Percentiles rank a stretch among this genome's conserved stretches.
phyloP scores from a whole-genome alignment of 1,140 invertebrate genomes.

The Holcopasites calliopsidis region DNA sequence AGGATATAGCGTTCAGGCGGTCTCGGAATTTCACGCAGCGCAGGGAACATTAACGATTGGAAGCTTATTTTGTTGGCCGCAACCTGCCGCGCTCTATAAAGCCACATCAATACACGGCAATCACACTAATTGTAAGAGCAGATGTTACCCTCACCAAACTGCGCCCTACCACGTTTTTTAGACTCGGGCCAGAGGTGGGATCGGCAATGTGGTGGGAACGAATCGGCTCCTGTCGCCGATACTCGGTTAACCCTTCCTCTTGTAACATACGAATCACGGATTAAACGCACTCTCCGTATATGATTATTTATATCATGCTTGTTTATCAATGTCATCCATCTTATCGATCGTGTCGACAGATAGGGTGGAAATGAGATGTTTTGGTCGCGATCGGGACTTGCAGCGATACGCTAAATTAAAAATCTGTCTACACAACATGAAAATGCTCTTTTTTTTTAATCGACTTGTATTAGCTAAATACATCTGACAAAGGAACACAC shows the following conservation, averaged over 20 bases:
- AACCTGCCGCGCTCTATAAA: slow-evolving; percentile 71
- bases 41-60: slow-evolving; percentile 52
- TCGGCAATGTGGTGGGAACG: slow-evolving; percentile 19
- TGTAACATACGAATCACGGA: slow-evolving; percentile 13
- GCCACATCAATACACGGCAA: slow-evolving; percentile 77
- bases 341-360: neutral
- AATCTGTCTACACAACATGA: too few relatives aligned
- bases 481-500: too few relatives aligned
- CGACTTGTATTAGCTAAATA: too few relatives aligned
- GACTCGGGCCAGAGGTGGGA: slow-evolving; percentile 35
- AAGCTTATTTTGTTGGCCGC: slow-evolving; percentile 66
- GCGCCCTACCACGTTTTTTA: slow-evolving; percentile 23
- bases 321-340: neutral
- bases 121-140: slow-evolving; percentile 78
- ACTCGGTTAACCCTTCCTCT: slow-evolving; percentile 35
- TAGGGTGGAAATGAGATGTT: neutral
- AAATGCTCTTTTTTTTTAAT: too few relatives aligned
- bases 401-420: too few relatives aligned
- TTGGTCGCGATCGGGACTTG: too few relatives aligned
- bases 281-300: neutral
- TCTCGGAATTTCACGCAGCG: slow-evolving; percentile 52
- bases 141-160: slow-evolving; percentile 73
- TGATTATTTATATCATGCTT: neutral
- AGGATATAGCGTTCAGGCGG: slow-evolving; percentile 24
- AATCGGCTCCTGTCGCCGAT: slow-evolving; percentile 57